These are phyloP conservation scores for Athene cunicularia DNA, from an alignment of 2,113 vertebrate species.

Conservation along the genomic window DNA sequence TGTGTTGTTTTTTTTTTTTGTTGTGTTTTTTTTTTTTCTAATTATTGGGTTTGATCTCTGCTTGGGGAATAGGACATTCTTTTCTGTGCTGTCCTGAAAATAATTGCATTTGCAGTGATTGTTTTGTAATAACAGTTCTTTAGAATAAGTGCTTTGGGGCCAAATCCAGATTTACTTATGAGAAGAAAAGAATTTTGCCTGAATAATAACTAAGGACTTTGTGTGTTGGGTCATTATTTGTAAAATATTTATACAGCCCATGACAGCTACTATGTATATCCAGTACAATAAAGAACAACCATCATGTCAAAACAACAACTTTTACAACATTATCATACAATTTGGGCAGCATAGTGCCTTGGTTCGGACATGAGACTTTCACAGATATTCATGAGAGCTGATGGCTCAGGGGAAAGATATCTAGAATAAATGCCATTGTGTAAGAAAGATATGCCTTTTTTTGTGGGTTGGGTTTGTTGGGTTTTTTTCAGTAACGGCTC, in stretches of 20 bases:
- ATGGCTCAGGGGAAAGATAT: neutral
- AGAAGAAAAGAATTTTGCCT: constrained; percentile 18
- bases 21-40: too few species aligned
- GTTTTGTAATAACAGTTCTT: constrained; percentile 34
- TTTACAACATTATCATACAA: neutral
- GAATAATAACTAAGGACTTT: constrained; percentile 21
- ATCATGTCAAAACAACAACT: neutral
- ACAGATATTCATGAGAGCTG: neutral
- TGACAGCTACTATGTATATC: neutral
- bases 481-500: neutral
- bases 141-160: neutral
- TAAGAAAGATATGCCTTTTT: neutral
- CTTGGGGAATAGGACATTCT: constrained; percentile 30
- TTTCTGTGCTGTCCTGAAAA: constrained; percentile 37
- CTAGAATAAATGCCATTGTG: neutral
- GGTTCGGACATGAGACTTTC: neutral
- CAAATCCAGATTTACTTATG: neutral
- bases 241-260: constrained; percentile 13
- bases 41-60: constrained; percentile 43
- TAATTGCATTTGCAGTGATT: constrained; percentile 47
- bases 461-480: neutral
- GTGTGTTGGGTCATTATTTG: neutral
- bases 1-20: too few species aligned
- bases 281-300: neutral
- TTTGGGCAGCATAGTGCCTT: neutral